Conservation (phyloP, 2,797 vertebrate species). For the Tarsius wallacei region DNA sequence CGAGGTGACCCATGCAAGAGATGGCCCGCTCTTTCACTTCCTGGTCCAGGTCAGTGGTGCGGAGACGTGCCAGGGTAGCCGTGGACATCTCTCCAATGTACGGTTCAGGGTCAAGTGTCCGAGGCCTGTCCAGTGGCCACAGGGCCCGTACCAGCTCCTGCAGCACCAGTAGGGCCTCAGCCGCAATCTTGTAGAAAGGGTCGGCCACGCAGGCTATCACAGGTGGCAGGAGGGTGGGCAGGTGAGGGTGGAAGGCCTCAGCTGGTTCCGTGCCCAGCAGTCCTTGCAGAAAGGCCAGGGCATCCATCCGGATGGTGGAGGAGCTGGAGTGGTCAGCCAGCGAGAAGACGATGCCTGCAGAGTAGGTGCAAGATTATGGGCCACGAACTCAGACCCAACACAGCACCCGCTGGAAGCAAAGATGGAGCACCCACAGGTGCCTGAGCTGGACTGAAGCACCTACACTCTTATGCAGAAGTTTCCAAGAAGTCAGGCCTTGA, state of each 20-base stretch:
- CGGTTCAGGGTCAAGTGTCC: constrained; percentile 92
- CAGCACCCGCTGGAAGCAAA: background rate
- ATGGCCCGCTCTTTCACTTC: constrained; percentile 98
- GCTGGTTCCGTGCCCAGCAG: constrained; percentile 95
- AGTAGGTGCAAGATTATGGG: background rate
- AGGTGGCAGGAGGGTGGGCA: constrained; percentile 93
- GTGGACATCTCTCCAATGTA: constrained; percentile 93
- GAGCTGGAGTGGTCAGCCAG: constrained; percentile 95
- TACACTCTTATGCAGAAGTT: background rate
- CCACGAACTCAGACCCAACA: background rate
- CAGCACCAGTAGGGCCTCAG: constrained; percentile 95
- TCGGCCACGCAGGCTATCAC: constrained; percentile 95
- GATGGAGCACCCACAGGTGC: background rate
- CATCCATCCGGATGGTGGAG: constrained; percentile 97
- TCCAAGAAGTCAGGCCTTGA: background rate
- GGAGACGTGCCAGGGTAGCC: constrained; percentile 94
- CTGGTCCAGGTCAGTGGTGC: constrained; percentile 97
- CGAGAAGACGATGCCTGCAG: constrained; percentile 95
- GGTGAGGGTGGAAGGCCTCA: constrained; percentile 94
- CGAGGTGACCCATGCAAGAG: constrained; percentile 96
- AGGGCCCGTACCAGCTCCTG: constrained; percentile 96
- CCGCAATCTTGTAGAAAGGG: constrained; percentile 97
- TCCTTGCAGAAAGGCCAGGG: constrained; percentile 95
- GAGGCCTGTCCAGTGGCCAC: constrained; percentile 92
- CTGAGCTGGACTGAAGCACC: background rate